Conservation (phyloP, 2,113 vertebrate species). For the Smithornis capensis region DNA sequence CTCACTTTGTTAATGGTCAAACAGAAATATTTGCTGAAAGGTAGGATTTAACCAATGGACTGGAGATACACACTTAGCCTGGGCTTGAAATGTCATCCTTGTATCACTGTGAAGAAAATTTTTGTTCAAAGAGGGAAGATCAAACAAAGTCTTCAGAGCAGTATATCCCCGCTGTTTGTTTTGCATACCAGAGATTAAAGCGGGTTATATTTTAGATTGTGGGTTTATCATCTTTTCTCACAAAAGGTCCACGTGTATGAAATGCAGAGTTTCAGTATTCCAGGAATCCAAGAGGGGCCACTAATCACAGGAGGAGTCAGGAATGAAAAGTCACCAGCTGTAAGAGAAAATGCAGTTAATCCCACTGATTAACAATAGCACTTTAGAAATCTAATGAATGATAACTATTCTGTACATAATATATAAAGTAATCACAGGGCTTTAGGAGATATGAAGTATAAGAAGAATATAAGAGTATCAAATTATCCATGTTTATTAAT, state of each 20-base stretch:
- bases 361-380: slow-evolving; percentile 47
- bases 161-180: slow-evolving; percentile 11
- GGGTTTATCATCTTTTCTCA: not conserved
- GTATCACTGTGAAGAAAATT: not conserved
- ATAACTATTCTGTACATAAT: slow-evolving; percentile 26
- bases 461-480: slow-evolving; percentile 15
- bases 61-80: not conserved
- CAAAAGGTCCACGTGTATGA: not conserved
- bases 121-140: not conserved
- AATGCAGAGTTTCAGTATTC: slow-evolving; percentile 14
- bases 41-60: not conserved
- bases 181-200: not conserved
- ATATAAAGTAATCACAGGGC: slow-evolving; percentile 49
- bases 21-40: not conserved
- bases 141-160: not conserved
- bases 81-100: not conserved
- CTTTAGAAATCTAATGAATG: slow-evolving; percentile 45
- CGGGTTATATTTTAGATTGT: not conserved
- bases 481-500: slow-evolving; percentile 39
- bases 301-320: slow-evolving; percentile 30
- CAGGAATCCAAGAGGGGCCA: slow-evolving; percentile 11
- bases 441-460: not conserved
- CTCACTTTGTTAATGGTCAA: not conserved
- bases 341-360: slow-evolving; percentile 62
- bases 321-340: slow-evolving; percentile 40